Evolutionary conservation across 2,888 invertebrate genomes (phyloP).

Genomic region (Ischnus inquisitorius): DNA sequence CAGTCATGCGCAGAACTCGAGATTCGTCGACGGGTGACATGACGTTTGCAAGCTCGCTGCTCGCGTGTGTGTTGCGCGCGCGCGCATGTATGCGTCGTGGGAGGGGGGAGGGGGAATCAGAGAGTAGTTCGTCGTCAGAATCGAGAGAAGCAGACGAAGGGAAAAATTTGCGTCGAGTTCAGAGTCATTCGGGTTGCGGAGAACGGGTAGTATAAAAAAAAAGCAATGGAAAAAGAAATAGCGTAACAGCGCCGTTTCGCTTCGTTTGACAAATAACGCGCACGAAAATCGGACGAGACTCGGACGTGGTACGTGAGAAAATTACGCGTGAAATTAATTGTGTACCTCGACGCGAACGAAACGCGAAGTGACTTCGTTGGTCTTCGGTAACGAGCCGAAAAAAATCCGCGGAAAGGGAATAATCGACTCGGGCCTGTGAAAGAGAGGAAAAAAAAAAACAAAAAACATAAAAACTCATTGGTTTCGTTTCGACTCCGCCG

Average conservation of each 20-base stretch:
- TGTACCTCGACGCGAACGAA: background rate
- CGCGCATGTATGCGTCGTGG: background rate
- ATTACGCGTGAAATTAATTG: background rate
- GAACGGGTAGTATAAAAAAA: background rate
- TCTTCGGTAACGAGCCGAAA: background rate
- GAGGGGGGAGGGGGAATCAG: background rate
- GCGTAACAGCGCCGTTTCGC: slow-evolving; percentile 2
- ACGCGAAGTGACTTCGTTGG: background rate
- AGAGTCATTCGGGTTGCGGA: background rate
- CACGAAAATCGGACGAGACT: background rate
- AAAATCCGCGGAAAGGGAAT: background rate
- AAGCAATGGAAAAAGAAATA: background rate
- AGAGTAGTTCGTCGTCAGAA: too few relatives aligned
- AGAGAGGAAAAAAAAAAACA: background rate
- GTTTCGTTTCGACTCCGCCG: slow-evolving; percentile 7
- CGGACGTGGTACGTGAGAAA: background rate
- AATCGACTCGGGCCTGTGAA: too few relatives aligned
- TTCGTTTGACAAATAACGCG: background rate
- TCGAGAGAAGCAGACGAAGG: background rate
- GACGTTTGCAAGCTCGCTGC: background rate
- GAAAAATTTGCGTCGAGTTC: background rate
- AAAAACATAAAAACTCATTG: background rate
- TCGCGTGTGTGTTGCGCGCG: background rate
- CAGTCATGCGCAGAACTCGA: background rate
- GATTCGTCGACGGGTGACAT: background rate